phyloP scores from a whole-genome alignment of 2,888 invertebrate species.

The Craniophora ligustri region DNA sequence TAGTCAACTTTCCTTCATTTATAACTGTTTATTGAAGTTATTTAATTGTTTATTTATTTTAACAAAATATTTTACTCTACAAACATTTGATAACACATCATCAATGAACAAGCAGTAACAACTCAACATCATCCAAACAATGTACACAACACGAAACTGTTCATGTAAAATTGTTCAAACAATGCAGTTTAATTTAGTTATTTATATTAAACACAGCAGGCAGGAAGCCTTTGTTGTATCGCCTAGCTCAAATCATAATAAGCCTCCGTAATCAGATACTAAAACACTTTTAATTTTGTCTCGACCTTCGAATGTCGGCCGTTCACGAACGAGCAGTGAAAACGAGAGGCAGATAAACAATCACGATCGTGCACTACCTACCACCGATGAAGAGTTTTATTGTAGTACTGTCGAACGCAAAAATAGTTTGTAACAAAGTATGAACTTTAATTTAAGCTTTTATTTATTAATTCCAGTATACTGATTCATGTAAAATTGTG shows the following conservation, averaged over 20 bases:
- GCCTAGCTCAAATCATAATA: slow-evolving; percentile 75
- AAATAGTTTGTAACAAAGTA: no score
- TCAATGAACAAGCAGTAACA: slow-evolving; percentile 19
- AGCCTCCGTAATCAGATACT: slow-evolving; percentile 84
- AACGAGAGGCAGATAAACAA: slow-evolving; percentile 85
- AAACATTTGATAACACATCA: slow-evolving; percentile 29
- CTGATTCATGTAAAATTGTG: no score
- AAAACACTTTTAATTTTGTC: slow-evolving; percentile 86
- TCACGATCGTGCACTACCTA: slow-evolving; percentile 79
- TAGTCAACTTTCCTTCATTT: no score
- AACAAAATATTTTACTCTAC: no score
- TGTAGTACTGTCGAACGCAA: slow-evolving; percentile 54
- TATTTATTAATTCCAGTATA: no score
- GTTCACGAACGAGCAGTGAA: slow-evolving; percentile 84
- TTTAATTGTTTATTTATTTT: no score
- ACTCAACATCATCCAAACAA: slow-evolving; percentile 38
- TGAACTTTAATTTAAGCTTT: no score
- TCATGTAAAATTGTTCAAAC: slow-evolving; percentile 50
- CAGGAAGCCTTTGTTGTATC: slow-evolving; percentile 74
- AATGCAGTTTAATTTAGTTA: slow-evolving; percentile 56
- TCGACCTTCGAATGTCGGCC: slow-evolving; percentile 83
- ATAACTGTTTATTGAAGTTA: no score
- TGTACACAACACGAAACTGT: slow-evolving; percentile 28
- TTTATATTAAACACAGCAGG: slow-evolving; percentile 60
- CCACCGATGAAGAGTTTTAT: slow-evolving; percentile 72